Conservation (phyloP, 2,797 vertebrate species). For the Malurus splendens region DNA sequence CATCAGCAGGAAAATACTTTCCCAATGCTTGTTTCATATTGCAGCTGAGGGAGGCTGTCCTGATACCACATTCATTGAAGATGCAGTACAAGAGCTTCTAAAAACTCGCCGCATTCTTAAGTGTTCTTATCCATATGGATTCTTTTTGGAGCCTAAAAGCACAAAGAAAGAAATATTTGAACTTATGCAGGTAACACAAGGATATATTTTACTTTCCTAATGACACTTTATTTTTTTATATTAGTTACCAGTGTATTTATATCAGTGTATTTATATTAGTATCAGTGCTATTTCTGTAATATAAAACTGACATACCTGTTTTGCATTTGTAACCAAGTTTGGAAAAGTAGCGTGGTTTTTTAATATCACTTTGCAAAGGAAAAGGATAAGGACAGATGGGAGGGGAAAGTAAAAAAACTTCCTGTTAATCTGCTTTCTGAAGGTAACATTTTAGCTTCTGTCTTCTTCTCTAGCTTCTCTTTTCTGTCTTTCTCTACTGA, state of each 20-base stretch:
- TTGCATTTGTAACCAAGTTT: not conserved
- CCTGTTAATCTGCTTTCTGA: not conserved
- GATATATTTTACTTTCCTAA: not conserved
- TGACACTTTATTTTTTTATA: not conserved
- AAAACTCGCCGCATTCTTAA: constrained; percentile 98
- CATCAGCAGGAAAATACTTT: not conserved
- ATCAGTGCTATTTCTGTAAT: not conserved
- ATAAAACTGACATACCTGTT: not conserved
- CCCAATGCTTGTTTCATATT: constrained; percentile 33
- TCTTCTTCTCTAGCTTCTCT: not conserved
- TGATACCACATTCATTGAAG: constrained; percentile 99
- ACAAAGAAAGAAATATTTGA: constrained; percentile 99
- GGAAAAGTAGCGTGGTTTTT: not conserved
- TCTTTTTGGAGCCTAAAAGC: constrained; percentile 98
- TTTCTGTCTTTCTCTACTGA: not conserved
- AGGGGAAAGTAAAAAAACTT: not conserved
- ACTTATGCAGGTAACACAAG: constrained; percentile 91
- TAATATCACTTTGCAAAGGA: not conserved
- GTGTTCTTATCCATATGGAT: constrained; percentile 99
- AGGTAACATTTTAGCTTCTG: not conserved
- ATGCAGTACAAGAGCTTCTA: constrained; percentile 93
- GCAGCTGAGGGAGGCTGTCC: constrained; percentile 90
- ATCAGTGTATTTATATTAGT: not conserved
- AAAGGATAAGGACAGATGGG: not conserved
- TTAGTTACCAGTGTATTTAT: not conserved